phyloP scores from a whole-genome alignment of 1,140 invertebrate genomes.

The Aporrectodea caliginosa region DNA sequence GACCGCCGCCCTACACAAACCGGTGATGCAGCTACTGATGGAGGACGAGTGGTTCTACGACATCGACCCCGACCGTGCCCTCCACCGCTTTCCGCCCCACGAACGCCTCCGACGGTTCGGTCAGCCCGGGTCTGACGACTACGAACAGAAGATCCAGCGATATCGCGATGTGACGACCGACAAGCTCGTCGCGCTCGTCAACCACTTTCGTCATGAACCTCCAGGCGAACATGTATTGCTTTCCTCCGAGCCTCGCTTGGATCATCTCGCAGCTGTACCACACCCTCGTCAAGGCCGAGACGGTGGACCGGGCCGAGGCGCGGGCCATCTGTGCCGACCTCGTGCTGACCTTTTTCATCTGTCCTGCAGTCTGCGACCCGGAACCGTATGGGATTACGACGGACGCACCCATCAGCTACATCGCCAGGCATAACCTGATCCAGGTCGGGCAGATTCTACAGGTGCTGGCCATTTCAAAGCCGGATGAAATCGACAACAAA shows the following conservation, averaged over 20 bases:
- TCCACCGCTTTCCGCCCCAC: constrained; percentile 67
- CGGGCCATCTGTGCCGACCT: constrained; percentile 77
- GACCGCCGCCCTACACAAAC: constrained; percentile 81
- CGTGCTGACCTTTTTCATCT: constrained; percentile 90
- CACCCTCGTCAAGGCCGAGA: constrained; percentile 53
- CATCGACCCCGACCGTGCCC: constrained; percentile 81
- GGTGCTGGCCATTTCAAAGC: constrained; percentile 77
- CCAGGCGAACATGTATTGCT: constrained; percentile 81
- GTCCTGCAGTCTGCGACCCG: constrained; percentile 91
- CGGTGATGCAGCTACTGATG: constrained; percentile 86
- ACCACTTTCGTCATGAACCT: constrained; percentile 79
- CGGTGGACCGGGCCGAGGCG: constrained; percentile 38
- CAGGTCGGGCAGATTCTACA: constrained; percentile 78
- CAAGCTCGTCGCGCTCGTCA: constrained; percentile 74
- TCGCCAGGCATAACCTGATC: constrained; percentile 87
- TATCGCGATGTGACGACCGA: constrained; percentile 68
- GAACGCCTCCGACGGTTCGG: constrained; percentile 77
- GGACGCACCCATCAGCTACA: constrained; percentile 84
- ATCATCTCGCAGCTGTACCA: constrained; percentile 61
- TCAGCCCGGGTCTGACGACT: constrained; percentile 67
- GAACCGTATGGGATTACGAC: constrained; percentile 88
- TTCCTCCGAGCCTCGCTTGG: constrained; percentile 71
- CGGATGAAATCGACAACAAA: constrained; percentile 71
- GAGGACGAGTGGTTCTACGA: constrained; percentile 90
- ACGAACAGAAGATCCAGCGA: constrained; percentile 67